These are phyloP conservation scores for Cervus canadensis DNA, from an alignment of 2,113 vertebrate species.

Conservation along the genomic window DNA sequence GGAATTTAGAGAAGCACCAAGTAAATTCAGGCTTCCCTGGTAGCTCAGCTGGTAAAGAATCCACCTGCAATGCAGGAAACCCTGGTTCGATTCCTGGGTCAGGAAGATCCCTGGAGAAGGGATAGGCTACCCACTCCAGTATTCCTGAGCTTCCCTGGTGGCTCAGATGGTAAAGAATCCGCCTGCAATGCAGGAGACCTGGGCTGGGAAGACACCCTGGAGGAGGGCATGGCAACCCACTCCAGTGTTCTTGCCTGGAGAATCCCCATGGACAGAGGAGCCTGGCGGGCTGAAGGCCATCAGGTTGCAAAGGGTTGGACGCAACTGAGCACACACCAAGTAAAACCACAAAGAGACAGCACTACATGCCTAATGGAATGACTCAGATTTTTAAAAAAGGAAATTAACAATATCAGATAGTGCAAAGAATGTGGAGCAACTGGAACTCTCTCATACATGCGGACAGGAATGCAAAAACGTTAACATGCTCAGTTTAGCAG, in stretches of 20 bases:
- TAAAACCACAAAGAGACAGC: background rate
- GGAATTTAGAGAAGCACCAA: background rate
- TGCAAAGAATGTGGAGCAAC: background rate
- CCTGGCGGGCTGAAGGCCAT: background rate
- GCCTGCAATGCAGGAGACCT: background rate
- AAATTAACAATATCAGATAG: background rate
- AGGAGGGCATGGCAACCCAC: background rate
- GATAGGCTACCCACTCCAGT: background rate
- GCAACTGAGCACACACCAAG: background rate
- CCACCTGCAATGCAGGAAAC: background rate
- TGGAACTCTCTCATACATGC: background rate
- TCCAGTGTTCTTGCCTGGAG: background rate
- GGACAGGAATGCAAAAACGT: background rate
- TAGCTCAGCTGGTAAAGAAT: background rate
- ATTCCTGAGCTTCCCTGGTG: background rate
- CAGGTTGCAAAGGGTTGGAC: background rate
- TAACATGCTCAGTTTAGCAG: background rate
- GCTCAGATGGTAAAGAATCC: background rate
- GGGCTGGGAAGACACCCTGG: background rate
- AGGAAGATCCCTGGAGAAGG: background rate
- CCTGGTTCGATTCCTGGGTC: background rate
- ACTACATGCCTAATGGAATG: background rate
- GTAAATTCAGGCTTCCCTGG: background rate
- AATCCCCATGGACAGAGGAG: background rate
- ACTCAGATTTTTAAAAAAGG: background rate